Evolutionary conservation across 2,888 invertebrate species (phyloP), one percentile per base, ranked within the genome.

Genomic region (Dione vanillae): DNA sequence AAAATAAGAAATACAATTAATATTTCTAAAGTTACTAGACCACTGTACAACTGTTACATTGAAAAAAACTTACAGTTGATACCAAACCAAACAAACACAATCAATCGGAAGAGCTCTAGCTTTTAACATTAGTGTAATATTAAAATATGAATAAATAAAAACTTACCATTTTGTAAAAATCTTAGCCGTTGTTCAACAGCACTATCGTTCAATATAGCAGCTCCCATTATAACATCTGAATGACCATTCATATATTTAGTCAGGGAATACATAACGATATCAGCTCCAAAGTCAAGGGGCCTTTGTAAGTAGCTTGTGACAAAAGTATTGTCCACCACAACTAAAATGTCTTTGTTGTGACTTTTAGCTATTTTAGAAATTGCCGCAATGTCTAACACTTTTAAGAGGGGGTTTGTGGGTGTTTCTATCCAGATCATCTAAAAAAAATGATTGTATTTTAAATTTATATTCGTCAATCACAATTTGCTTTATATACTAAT

Each of bases 221-320:
- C 96, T 2, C 99, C 99, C 99, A 99, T 99, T 8, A 99, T 96
- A 20, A 98, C 97, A 91, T 99, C 99, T 0, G 98, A 96, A 90
- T 99, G 99, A 0, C 99, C 99, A 89, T 99, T 99, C 96, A 99
- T 97, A 85, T 99, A 99, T 90, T 99, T 99, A 0, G 99, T 98
- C 67, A 99, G 83, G 0, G 99, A 99, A 89, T 99, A 98, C 79
- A 97, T 92, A 1, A 96, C 96, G 67, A 99, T 92, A 86, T 99
- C 99, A 1, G 98, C 99, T 0, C 99, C 99, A 45, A 98, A 94
- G 35, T 96, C 95, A 67, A 99, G 88, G 0, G 99, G 99, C 71
- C 96, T 94, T 96, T 99, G 98, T 76, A 97, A 96, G 83, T 98
- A 98, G 1, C 98, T 95, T 0, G 98, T 97, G 77, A 98, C 94